Base-by-base conservation (phyloP, 2,797 vertebrate genomes). In the Dryobates pubescens region DNA sequence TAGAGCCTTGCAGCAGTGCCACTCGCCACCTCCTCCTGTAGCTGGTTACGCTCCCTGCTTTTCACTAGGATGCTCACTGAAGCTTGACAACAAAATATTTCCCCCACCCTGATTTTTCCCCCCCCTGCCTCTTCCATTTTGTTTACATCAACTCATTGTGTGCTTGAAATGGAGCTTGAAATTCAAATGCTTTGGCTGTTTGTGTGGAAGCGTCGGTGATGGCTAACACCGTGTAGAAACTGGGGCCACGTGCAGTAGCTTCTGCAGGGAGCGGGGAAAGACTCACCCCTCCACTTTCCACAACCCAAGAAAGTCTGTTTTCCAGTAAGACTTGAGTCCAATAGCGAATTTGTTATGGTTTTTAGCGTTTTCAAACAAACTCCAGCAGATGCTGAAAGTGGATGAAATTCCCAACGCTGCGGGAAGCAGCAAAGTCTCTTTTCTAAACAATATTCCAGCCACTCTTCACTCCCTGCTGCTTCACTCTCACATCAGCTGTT, bases 211-310 rank as follows among this genome's bases (percentile, higher is more conserved):
- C 13, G n/a, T 79, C 79, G 69, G 34, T 49, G 49, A 76, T 7
- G 57, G 57, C 67, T 54, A 90, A 73, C 23, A 29, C 26, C 3
- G 16, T 54, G 56, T 71, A 93, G 86, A 96, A 94, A 91, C 95
- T 29, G 32, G 51, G 36, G 76, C 32, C 38, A 19, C 0, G 9
- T 30, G 30, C 59, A 51, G 49, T 45, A 59, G 49, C 22, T 83
- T 54, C 45, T 18, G 45, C 45, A 73, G 64, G 19, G n/a, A 56
- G 12, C 32, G 29, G 62, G 36, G 41, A 58, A 58, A 47, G 23
- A 68, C 41, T 34, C 5, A 1, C 10, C 20, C 30, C 29, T 56
- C 27, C 29, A 8, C 23, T 38, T 80, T 51, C 79, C 65, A 72
- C 74, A 63, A 61, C n/a, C 56, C 34, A 77, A 17, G 7, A 16